Evolutionary conservation across 2,888 invertebrate genomes (phyloP).

Genomic region (Galeopsomyia nigrocyanea): DNA sequence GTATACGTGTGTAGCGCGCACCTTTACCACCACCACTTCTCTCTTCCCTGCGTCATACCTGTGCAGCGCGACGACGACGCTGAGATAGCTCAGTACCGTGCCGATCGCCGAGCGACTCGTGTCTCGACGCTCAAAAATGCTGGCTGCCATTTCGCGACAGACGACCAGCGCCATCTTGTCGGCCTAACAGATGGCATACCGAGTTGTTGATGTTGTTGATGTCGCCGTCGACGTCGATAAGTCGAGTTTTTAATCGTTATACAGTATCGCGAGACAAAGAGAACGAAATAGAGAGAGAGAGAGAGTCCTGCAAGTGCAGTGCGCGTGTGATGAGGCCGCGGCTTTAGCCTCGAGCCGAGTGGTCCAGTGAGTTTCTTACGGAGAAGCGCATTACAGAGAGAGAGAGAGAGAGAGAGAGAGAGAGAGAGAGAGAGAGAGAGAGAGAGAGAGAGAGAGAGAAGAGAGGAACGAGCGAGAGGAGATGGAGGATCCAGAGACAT

Average conservation of each 20-base stretch:
- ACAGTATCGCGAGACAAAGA: too few species aligned
- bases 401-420: background rate
- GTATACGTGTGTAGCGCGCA: conserved; percentile 21
- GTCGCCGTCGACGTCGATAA: too few species aligned
- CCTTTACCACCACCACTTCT: too few species aligned
- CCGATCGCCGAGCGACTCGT: conserved; percentile 55
- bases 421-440: background rate
- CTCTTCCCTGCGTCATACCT: too few species aligned
- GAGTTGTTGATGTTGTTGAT: too few species aligned
- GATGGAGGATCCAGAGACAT: conserved; percentile 64
- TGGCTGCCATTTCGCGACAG: conserved; percentile 24
- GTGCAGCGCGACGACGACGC: conserved; percentile 14
- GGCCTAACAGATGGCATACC: background rate
- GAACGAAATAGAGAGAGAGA: too few species aligned
- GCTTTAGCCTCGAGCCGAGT: too few species aligned
- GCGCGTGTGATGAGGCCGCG: too few species aligned
- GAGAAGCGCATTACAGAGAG: background rate
- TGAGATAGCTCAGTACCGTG: conserved; percentile 49
- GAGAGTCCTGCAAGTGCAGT: too few species aligned
- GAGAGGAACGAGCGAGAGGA: too few species aligned
- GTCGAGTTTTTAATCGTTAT: too few species aligned
- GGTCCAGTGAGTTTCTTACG: too few species aligned
- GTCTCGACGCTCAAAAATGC: conserved; percentile 9
- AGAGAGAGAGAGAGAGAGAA: background rate
- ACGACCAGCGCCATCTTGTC: conserved; percentile 17